Evolutionary conservation across 2,797 vertebrate genomes (phyloP), one percentile per base, ranked within the genome.

Genomic region (Poeciliopsis presidionis): DNA sequence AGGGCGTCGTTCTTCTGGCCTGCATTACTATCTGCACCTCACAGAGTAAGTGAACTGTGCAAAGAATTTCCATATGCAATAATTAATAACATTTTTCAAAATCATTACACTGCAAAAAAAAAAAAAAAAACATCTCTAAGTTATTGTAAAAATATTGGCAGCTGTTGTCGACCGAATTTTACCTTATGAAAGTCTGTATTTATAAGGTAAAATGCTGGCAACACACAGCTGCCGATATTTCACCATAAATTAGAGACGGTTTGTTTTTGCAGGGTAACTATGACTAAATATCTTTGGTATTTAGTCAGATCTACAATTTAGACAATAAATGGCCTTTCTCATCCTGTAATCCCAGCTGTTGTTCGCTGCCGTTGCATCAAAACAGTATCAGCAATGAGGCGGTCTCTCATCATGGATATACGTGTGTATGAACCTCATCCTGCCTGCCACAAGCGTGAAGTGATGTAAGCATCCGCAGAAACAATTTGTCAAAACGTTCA

Each of bases 1-100:
- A 55, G 7, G 85, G 75, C 55, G 14, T 88, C 3, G 0, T 88
- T 45, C 36, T 90, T 49, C 77, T 91, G 79, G 47, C 46, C 63
- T 87, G 80, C n/a, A 1, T 8, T 2, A 5, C 3, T 36, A 0
- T 79, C 4, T 79, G 75, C 74, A 45, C 14, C 33, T 70, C 86
- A 74, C 0, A 0, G 0, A 0, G 88, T 88, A 74, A 88, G 85
- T 80, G 4, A 41, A 1, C 2, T 3, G 0, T 9, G 9, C 33
- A 39, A 39, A 22, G 20, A 39, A 11, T 39, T 22, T 22, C 8
- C 22, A 0, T 0, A 22, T 65, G 39, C 18, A 61, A 30, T 13
- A 13, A 6, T 61, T 33, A 28, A 59, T 33, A 2, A 55, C 11
- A 28, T 25, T 5, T 13, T 41, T 41, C 22, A 51, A 51, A 51